These are phyloP conservation scores for Aleiodes sp. DNA, from an alignment of 1,140 invertebrate genomes.

Conservation along the genomic window DNA sequence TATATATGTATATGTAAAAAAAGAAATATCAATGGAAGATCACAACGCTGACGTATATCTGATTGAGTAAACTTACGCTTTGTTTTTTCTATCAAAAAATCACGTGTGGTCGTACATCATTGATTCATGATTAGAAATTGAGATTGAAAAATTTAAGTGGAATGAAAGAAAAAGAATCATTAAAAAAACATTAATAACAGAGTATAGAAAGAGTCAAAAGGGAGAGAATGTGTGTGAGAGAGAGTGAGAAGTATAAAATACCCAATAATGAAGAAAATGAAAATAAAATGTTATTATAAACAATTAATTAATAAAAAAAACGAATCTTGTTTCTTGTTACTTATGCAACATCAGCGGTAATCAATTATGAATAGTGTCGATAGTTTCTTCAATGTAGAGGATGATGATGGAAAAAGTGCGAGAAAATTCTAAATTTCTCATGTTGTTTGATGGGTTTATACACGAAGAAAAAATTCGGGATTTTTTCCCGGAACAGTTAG, in stretches of 20 bases:
- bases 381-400: too few relatives aligned
- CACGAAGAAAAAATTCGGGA: too few relatives aligned
- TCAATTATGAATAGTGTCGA: too few relatives aligned
- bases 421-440: too few relatives aligned
- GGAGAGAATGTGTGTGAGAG: constrained; percentile 24
- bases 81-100: constrained; percentile 54
- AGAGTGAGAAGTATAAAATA: constrained; percentile 21
- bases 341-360: too few relatives aligned
- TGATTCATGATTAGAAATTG: constrained; percentile 25
- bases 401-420: too few relatives aligned
- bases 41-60: constrained; percentile 49
- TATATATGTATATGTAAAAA: constrained; percentile 45
- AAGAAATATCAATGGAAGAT: constrained; percentile 46
- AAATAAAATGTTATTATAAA: constrained; percentile 60
- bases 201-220: not conserved
- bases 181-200: not conserved
- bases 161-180: constrained; percentile 22
- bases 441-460: too few relatives aligned
- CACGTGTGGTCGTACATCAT: constrained; percentile 42
- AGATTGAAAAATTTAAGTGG: constrained; percentile 7
- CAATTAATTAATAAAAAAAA: constrained; percentile 60
- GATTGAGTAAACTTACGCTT: constrained; percentile 53
- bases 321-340: constrained; percentile 61
- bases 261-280: constrained; percentile 39
- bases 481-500: too few relatives aligned